phyloP scores from a whole-genome alignment of 2,797 vertebrate genomes.

The Tapirus indicus region DNA sequence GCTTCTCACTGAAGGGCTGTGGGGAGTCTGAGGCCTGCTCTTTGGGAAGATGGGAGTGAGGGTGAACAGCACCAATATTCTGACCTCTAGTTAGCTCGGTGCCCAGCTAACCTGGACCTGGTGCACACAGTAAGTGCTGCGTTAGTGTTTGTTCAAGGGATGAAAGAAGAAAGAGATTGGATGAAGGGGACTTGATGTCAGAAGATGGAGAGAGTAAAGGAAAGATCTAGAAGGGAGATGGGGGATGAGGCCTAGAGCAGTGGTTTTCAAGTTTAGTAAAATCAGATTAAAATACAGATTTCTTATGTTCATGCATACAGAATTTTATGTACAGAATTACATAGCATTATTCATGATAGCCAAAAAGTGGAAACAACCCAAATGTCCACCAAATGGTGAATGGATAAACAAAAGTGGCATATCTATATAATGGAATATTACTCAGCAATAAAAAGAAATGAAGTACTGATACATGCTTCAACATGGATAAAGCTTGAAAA shows the following conservation, averaged over 20 bases:
- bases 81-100: not conserved
- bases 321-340: slow-evolving; percentile 11
- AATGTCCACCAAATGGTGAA: not conserved
- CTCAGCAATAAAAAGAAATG: not conserved
- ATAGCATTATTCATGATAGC: not conserved
- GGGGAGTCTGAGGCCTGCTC: not conserved
- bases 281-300: not conserved
- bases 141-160: not conserved
- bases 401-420: not conserved
- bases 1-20: not conserved
- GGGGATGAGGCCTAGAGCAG: not conserved
- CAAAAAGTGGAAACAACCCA: not conserved
- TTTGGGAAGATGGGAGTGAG: not conserved
- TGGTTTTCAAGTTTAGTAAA: not conserved
- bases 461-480: not conserved
- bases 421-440: not conserved
- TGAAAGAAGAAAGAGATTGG: not conserved
- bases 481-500: not conserved
- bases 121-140: not conserved
- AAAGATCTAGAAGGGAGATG: not conserved
- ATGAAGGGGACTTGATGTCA: not conserved
- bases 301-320: not conserved
- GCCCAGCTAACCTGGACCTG: not conserved
- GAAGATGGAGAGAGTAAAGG: not conserved
- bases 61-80: not conserved